Evolutionary conservation across 2,888 invertebrate species (phyloP).

Genomic region (Ochropacha duplaris): DNA sequence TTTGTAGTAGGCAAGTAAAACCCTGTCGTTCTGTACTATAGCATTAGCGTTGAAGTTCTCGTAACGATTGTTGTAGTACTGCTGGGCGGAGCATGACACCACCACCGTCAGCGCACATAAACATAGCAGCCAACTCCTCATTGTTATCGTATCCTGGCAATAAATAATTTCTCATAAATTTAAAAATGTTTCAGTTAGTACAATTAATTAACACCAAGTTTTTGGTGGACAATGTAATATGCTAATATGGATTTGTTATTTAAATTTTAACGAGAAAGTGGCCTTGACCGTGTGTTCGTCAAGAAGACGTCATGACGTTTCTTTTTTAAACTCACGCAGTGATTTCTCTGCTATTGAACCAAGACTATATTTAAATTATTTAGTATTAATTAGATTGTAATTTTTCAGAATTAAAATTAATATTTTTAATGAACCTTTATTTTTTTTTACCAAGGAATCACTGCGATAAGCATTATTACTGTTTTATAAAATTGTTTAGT

Average conservation of each 20-base stretch:
- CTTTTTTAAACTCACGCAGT: background rate
- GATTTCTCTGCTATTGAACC: background rate
- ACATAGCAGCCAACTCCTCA: constrained; percentile 56
- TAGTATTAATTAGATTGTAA: no score
- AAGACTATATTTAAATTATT: no score
- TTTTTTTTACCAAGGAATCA: no score
- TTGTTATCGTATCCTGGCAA: constrained; percentile 41
- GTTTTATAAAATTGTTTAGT: no score
- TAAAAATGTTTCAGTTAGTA: background rate
- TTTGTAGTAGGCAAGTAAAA: constrained; percentile 75
- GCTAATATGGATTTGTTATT: background rate
- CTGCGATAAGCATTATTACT: no score
- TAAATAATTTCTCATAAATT: background rate
- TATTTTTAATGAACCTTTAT: no score
- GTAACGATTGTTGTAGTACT: constrained; percentile 62
- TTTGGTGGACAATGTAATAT: background rate
- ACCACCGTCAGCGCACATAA: constrained; percentile 64
- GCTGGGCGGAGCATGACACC: constrained; percentile 56
- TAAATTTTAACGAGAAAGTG: background rate
- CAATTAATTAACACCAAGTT: background rate
- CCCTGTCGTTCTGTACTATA: constrained; percentile 72
- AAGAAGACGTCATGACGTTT: background rate
- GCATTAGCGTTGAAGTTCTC: constrained; percentile 76
- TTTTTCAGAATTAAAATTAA: no score
- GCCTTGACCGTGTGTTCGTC: background rate